Base-by-base conservation (phyloP, 2,113 vertebrate genomes). In the Equus przewalskii region DNA sequence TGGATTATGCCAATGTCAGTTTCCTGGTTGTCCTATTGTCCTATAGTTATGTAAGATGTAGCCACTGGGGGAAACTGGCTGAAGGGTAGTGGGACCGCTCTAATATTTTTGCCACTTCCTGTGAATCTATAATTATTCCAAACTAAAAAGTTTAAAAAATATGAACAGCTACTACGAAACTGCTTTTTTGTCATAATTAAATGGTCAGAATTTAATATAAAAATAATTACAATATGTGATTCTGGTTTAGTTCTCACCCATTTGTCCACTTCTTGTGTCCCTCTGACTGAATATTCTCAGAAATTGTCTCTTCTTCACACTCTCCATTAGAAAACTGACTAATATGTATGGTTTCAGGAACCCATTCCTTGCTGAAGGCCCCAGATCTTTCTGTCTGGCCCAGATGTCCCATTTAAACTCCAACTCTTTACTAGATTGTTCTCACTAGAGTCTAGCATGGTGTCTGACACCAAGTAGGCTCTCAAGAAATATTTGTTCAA, bases 101-200 rank as follows among this genome's bases (percentile, higher is more conserved):
- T 76, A 21, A 6, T 87, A 78, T 67, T 94, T 97, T 92, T 93
- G 41, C 22, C 92, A 51, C 19, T 91, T 88, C 30, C 30, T 73
- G 5, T 91, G 30, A 62, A 64, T 69, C 41, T 88, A 2, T 64
- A 86, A 95, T 88, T 95, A 85, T 76, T 88, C 56, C 72, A 91
- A 82, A 62, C 60, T 89, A 41, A 75, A 90, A 81, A 44, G 44
- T 51, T 64, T 41, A 44, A 62, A 89, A 80, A 90, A 69, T 90
- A 79, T 41, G 18, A 82, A 79, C 28, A 75, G 19, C 76, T 82
- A 36, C 24, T 44, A 21, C 65, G n/a, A 73, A 91, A 85, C 24
- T 69, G 11, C 19, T 73, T 91, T 58, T 28, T 51, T 89, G 8
- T 41, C 15, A 26, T 75, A 70, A 73, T 81, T 85, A 82, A 82